Evolutionary conservation across 30 jellyfish, hydroid and myxozoan species (phyloP).

Genomic region (Chrysaora quinquecirrha): DNA sequence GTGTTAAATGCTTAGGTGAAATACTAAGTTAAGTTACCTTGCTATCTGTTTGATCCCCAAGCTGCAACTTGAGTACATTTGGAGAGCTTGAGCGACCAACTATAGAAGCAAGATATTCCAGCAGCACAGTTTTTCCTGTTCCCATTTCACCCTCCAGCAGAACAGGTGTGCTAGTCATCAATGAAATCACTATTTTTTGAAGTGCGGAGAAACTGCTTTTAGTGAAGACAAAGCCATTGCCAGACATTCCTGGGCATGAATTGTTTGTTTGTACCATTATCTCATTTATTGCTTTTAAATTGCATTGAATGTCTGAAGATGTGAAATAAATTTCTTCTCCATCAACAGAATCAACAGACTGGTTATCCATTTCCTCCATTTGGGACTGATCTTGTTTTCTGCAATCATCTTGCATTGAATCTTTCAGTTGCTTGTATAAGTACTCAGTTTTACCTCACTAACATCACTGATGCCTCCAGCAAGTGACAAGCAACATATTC

Average conservation of each 20-base stretch:
- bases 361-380: too few relatives aligned
- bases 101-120: constrained; percentile 78
- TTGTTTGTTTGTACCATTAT: constrained; percentile 14
- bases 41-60: constrained; percentile 95
- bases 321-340: neutral
- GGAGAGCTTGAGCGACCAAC: constrained; percentile 74
- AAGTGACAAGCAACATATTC: neutral
- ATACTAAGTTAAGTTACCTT: too few relatives aligned
- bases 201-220: constrained; percentile 11
- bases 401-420: too few relatives aligned
- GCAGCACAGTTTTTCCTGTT: constrained; percentile 83
- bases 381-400: too few relatives aligned
- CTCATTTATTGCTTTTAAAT: constrained; percentile 31
- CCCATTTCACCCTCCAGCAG: constrained; percentile 86
- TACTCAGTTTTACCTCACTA: neutral
- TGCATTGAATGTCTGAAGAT: neutral
- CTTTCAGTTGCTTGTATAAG: neutral
- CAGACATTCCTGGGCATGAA: neutral
- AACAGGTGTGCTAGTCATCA: constrained; percentile 54
- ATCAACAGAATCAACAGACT: neutral
- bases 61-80: constrained; percentile 80
- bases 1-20: too few relatives aligned
- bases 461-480: neutral
- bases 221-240: constrained; percentile 12
- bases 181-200: constrained; percentile 2